Conservation (phyloP, 2,888 invertebrate genomes). For the Nemoura dubitans region DNA sequence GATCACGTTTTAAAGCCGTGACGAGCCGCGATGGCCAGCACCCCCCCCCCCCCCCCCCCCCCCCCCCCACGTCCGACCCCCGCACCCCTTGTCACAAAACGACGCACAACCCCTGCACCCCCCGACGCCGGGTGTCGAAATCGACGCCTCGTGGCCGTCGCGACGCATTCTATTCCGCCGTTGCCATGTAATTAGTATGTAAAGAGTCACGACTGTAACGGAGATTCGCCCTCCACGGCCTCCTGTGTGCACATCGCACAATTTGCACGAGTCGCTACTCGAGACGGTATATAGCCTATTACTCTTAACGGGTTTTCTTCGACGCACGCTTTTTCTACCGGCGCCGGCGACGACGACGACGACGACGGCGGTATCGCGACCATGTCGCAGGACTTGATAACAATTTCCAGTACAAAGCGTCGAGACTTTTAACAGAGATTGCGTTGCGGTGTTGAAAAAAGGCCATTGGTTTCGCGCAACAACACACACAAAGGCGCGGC, state of each 20-base stretch:
- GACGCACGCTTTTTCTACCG: neutral
- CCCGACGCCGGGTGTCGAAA: neutral
- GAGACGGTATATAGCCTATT: neutral
- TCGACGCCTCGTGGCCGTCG: neutral
- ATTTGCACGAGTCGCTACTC: neutral
- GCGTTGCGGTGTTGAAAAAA: conserved; percentile 32
- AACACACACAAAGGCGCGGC: conserved; percentile 14
- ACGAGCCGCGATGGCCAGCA: conserved; percentile 30
- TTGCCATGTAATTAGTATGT: conserved; percentile 47
- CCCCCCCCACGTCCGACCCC: neutral
- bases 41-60: conserved; percentile 8
- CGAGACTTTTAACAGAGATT: conserved; percentile 32
- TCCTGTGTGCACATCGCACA: neutral
- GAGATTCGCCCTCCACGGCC: conserved; percentile 34
- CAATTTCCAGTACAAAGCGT: conserved; percentile 34
- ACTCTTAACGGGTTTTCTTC: neutral
- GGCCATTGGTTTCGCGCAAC: conserved; percentile 16
- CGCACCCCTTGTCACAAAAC: too few relatives aligned
- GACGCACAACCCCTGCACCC: neutral
- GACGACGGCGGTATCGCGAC: neutral
- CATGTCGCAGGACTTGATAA: conserved; percentile 30
- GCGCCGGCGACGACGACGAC: neutral
- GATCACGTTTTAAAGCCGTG: conserved; percentile 48
- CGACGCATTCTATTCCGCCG: neutral
- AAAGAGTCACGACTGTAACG: conserved; percentile 44